phyloP scores from a whole-genome alignment of 2,888 invertebrate species.

The Papilio gigon region DNA sequence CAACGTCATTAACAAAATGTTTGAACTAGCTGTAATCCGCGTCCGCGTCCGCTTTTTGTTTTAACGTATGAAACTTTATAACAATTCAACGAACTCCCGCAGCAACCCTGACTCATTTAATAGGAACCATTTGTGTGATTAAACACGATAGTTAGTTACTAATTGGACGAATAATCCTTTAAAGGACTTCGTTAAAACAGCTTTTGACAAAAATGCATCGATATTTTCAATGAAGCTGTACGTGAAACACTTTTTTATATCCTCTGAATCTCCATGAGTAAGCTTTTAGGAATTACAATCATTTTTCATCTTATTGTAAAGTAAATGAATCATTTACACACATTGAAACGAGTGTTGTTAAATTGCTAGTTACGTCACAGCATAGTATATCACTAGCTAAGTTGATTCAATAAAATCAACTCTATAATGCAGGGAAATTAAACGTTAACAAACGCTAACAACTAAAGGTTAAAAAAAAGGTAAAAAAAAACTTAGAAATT shows the following conservation, averaged over 20 bases:
- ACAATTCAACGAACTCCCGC: slow-evolving; percentile 28
- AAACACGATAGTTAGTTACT: slow-evolving; percentile 52
- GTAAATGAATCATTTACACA: neutral
- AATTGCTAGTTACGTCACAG: no score
- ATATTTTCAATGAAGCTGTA: slow-evolving; percentile 7
- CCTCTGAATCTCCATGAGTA: neutral
- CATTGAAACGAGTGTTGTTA: no score
- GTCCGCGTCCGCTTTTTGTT: slow-evolving; percentile 18
- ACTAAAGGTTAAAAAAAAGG: neutral
- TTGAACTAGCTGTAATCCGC: slow-evolving; percentile 13
- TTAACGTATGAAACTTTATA: neutral
- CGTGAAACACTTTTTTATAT: neutral
- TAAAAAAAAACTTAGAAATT: neutral
- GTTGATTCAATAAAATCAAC: neutral
- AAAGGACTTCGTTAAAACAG: slow-evolving; percentile 50
- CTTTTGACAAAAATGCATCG: slow-evolving; percentile 53
- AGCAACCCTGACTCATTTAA: slow-evolving; percentile 38
- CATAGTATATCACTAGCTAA: no score
- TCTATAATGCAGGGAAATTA: neutral
- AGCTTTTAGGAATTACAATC: neutral
- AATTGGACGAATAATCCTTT: slow-evolving; percentile 73
- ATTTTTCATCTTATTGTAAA: neutral
- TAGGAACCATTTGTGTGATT: slow-evolving; percentile 55
- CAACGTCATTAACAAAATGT: neutral
- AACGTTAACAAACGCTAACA: neutral